Percentiles rank a stretch among this genome's conserved stretches.
Conservation (phyloP, 2,888 invertebrate genomes). For the Erebia epiphron region DNA sequence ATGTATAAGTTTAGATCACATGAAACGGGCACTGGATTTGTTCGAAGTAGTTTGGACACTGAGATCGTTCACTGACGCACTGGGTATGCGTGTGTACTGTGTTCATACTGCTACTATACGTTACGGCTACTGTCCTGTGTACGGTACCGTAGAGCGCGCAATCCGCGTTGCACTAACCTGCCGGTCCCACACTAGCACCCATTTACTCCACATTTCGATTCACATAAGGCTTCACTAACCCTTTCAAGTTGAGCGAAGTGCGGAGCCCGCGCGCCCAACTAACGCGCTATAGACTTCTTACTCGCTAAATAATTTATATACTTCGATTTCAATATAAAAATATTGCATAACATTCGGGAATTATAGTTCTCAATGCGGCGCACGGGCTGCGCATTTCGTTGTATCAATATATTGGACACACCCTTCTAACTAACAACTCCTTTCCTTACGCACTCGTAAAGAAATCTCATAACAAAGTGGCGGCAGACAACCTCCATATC, state of each 20-base stretch:
- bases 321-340: constrained; percentile 64
- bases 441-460: constrained; percentile 21
- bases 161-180: constrained; percentile 37
- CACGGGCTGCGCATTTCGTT: constrained; percentile 39
- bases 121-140: constrained; percentile 13
- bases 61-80: constrained; percentile 70
- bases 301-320: constrained; percentile 61
- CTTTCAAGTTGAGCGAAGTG: constrained; percentile 54
- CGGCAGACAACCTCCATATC: constrained; percentile 1
- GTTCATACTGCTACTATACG: constrained; percentile 6
- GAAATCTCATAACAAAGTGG: constrained; percentile 14
- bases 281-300: constrained; percentile 47
- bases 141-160: constrained; percentile 24
- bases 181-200: constrained; percentile 72
- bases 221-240: constrained; percentile 60
- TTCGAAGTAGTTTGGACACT: constrained; percentile 74
- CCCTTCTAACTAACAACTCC: constrained; percentile 39
- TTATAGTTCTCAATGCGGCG: constrained; percentile 24
- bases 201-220: constrained; percentile 52
- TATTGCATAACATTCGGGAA: constrained; percentile 53
- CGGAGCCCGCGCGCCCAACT: constrained; percentile 45
- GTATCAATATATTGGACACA: constrained; percentile 38
- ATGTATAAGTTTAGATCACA: constrained; percentile 69
- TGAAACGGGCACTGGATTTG: constrained; percentile 79
- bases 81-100: constrained; percentile 48